These are phyloP conservation scores for Psettodes erumei DNA, from an alignment of 2,113 vertebrate species.

Conservation along the genomic window DNA sequence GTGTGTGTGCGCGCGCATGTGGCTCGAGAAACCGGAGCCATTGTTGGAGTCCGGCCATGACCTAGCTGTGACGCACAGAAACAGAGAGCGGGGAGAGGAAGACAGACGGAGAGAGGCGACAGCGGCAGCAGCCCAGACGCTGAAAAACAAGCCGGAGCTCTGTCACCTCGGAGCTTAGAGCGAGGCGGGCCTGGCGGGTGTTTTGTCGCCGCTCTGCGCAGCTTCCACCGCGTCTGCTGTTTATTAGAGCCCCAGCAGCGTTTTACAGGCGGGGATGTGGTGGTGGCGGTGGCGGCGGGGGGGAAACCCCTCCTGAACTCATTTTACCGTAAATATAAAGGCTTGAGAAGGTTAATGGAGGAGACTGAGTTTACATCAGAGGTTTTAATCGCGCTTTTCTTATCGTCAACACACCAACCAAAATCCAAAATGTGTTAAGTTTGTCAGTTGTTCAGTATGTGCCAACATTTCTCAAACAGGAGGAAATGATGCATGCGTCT, in stretches of 20 bases:
- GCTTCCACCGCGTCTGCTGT: slow-evolving; percentile 43
- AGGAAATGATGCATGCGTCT: not conserved
- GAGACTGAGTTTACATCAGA: slow-evolving; percentile 57
- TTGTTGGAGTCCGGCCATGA: slow-evolving; percentile 81
- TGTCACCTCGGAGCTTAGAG: slow-evolving; percentile 50
- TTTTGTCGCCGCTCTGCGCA: slow-evolving; percentile 31
- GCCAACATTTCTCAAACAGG: not conserved
- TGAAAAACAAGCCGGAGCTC: slow-evolving; percentile 73
- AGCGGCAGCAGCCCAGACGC: slow-evolving; percentile 57
- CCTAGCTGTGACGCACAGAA: slow-evolving; percentile 80
- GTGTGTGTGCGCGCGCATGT: slow-evolving; percentile 28
- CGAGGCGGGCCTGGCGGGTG: slow-evolving; percentile 30
- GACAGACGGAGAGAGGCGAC: slow-evolving; percentile 21
- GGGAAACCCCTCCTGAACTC: slow-evolving; percentile 14
- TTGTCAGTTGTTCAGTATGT: not conserved
- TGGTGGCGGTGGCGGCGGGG: slow-evolving; percentile 9
- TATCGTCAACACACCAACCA: not conserved
- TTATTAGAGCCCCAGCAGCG: slow-evolving; percentile 43
- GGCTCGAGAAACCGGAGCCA: slow-evolving; percentile 74
- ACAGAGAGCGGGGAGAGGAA: slow-evolving; percentile 9
- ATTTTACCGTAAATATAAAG: slow-evolving; percentile 29
- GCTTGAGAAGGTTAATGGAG: slow-evolving; percentile 53
- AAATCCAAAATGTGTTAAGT: not conserved
- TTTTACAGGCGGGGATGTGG: slow-evolving; percentile 44
- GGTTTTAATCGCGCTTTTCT: slow-evolving; percentile 20